Percentiles rank a stretch among this genome's conserved stretches.
Conservation (phyloP, 2,888 invertebrate species). For the Agrochola macilenta region DNA sequence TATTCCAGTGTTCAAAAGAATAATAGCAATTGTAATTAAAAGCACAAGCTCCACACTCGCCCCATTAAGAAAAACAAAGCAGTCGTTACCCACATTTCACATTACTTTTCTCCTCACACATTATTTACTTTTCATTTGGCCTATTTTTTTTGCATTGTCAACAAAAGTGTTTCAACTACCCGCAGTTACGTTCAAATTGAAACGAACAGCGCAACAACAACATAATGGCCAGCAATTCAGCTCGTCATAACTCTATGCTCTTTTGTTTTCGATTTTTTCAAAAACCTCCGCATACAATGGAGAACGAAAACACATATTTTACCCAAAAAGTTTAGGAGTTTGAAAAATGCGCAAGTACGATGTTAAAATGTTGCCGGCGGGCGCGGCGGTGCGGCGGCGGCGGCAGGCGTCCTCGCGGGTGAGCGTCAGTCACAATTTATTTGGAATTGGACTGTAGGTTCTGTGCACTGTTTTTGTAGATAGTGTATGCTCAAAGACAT, state of each 20-base stretch:
- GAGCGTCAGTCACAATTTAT: conserved; percentile 41
- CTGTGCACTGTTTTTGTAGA: conserved; percentile 20
- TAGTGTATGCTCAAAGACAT: conserved; percentile 30
- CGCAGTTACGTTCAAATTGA: conserved; percentile 52
- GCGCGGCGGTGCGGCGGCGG: not conserved
- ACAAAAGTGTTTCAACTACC: conserved; percentile 54
- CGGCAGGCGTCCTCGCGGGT: not conserved
- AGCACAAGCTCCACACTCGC: not conserved
- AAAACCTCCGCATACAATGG: conserved; percentile 56
- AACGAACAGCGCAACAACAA: conserved; percentile 51
- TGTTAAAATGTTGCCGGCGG: conserved; percentile 43
- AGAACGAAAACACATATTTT: conserved; percentile 55
- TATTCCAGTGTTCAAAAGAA: not conserved
- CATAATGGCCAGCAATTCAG: conserved; percentile 56
- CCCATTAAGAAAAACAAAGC: conserved; percentile 19
- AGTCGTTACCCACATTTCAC: conserved; percentile 13
- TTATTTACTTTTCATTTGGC: conserved; percentile 49
- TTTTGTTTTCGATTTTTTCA: conserved; percentile 59
- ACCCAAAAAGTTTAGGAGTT: conserved; percentile 58
- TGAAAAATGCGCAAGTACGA: conserved; percentile 55
- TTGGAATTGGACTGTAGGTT: conserved; percentile 29
- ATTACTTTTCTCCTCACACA: conserved; percentile 26
- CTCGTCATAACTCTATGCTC: conserved; percentile 55
- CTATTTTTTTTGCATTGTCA: conserved; percentile 46
- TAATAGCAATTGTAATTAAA: conserved; percentile 24